A percentile compares a stretch with the other conserved stretches of the same genome.
Evolutionary conservation across 2,113 vertebrate genomes (phyloP).

Genomic region (Chrysemys picta): DNA sequence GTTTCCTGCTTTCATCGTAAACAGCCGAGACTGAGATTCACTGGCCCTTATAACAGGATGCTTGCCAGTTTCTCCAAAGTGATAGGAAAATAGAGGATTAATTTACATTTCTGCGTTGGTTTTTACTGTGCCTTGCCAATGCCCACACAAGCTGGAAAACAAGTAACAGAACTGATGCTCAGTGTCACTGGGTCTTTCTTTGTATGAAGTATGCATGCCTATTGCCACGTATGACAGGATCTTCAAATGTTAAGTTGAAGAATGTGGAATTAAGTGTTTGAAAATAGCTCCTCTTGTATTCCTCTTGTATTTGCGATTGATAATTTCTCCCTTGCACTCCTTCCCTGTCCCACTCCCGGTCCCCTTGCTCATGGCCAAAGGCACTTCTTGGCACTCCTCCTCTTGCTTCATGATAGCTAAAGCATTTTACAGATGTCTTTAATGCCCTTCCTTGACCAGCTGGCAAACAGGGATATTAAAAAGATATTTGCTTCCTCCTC

Average conservation of each 20-base stretch:
- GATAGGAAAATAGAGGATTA: too few species aligned
- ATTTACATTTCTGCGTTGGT: too few species aligned
- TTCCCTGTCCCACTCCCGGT: background rate
- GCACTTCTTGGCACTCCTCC: background rate
- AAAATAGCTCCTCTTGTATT: background rate
- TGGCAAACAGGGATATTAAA: background rate
- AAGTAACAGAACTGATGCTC: background rate
- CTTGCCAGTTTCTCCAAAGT: too few species aligned
- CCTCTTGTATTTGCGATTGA: background rate
- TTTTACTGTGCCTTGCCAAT: background rate
- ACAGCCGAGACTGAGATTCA: too few species aligned
- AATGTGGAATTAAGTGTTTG: background rate
- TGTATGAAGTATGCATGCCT: background rate
- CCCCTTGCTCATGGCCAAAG: background rate
- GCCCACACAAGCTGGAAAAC: background rate
- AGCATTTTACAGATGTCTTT: background rate
- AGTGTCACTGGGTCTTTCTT: background rate
- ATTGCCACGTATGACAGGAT: background rate
- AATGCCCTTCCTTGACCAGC: background rate
- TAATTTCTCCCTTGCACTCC: rapidly evolving
- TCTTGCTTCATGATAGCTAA: background rate
- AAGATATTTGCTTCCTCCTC: background rate
- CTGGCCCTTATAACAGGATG: too few species aligned
- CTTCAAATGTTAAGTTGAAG: background rate
- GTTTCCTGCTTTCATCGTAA: too few species aligned